Conservation (phyloP, 2,888 invertebrate genomes). For the Nemotelus pantherinus region DNA sequence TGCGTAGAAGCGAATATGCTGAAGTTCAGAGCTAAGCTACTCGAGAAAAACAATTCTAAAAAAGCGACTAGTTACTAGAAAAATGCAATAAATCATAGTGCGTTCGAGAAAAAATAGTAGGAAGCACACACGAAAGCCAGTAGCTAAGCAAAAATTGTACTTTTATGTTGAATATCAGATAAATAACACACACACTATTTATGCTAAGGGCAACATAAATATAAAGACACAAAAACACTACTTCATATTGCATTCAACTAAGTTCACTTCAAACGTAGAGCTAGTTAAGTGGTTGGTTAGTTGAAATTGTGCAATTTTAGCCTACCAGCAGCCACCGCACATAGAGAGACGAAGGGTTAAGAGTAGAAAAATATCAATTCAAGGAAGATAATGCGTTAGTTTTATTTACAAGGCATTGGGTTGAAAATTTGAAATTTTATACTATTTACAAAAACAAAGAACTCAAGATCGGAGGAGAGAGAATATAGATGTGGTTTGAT, state of each 20-base stretch:
- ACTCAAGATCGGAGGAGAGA: not conserved
- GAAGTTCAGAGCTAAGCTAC: not conserved
- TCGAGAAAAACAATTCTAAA: too few relatives aligned
- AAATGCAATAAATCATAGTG: too few relatives aligned
- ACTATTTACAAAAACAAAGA: not conserved
- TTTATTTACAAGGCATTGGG: constrained; percentile 12
- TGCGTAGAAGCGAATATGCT: not conserved
- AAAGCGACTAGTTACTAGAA: too few relatives aligned
- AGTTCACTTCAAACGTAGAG: not conserved
- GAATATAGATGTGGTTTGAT: too few relatives aligned
- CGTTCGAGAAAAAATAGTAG: too few relatives aligned
- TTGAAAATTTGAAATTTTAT: not conserved
- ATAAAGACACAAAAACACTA: not conserved
- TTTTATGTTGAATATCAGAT: constrained; percentile 20
- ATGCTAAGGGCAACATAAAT: constrained; percentile 34
- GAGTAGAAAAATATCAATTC: not conserved
- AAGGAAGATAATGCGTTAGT: constrained; percentile 7
- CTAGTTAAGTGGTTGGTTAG: not conserved
- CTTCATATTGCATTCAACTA: not conserved
- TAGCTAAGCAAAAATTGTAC: constrained; percentile 11
- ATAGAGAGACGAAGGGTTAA: constrained; percentile 47
- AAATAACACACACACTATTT: not conserved
- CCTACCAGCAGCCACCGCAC: constrained; percentile 61
- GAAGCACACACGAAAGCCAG: not conserved
- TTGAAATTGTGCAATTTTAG: constrained; percentile 51